These are phyloP conservation scores for Redunca redunca DNA, from an alignment of 2,113 vertebrate genomes.

Conservation along the genomic window DNA sequence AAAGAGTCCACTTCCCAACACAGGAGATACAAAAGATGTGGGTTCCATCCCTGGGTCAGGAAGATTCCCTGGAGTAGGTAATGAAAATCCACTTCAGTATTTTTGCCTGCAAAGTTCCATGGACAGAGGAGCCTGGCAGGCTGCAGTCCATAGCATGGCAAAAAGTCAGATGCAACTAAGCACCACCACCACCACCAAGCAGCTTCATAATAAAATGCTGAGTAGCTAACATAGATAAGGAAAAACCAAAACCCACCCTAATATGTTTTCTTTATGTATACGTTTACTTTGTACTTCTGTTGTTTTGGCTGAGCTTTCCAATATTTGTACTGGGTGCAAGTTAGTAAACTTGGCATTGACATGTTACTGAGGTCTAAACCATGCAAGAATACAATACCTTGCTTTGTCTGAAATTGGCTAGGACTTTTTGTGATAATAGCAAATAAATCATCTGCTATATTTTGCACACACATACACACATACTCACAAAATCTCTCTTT, in stretches of 20 bases:
- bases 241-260: not conserved
- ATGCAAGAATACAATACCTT: not conserved
- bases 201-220: not conserved
- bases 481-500: not conserved
- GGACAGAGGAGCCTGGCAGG: not conserved
- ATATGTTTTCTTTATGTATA: not conserved
- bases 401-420: not conserved
- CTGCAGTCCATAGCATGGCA: not conserved
- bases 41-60: not conserved
- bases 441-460: not conserved
- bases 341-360: not conserved
- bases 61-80: not conserved
- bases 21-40: not conserved
- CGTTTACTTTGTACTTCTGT: not conserved
- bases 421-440: not conserved
- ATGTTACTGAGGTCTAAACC: not conserved
- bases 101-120: not conserved
- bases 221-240: not conserved
- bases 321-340: not conserved
- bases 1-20: not conserved
- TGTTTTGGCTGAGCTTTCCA: not conserved
- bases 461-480: not conserved
- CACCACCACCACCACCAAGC: not conserved
- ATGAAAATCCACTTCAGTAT: not conserved
- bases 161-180: not conserved